Percentiles rank a stretch among this genome's conserved stretches.
Conservation (phyloP, 2,113 vertebrate species). For the Elgaria multicarinata region DNA sequence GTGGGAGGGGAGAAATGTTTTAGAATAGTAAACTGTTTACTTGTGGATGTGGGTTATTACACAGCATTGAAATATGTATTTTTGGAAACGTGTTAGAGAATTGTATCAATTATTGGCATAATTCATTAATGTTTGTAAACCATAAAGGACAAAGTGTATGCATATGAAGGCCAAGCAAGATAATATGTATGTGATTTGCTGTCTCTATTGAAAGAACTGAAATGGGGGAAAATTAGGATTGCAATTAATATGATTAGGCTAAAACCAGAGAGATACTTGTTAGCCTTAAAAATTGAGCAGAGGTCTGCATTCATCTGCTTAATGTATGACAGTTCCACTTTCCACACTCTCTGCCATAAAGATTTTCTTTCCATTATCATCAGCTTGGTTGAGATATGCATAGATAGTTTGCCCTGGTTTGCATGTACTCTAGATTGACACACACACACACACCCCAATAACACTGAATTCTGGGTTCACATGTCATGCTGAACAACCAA, state of each 20-base stretch:
- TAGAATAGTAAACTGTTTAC: not conserved
- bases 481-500: no score
- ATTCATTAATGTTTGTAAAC: slow-evolving; percentile 2
- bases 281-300: not conserved
- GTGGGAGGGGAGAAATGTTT: no score
- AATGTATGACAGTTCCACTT: not conserved
- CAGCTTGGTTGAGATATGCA: not conserved
- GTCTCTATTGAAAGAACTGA: not conserved
- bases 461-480: no score
- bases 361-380: not conserved
- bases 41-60: not conserved
- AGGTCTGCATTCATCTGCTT: not conserved
- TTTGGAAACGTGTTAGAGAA: not conserved
- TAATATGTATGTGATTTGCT: not conserved
- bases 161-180: not conserved
- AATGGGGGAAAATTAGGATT: not conserved
- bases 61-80: not conserved
- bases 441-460: no score
- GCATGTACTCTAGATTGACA: no score
- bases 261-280: not conserved
- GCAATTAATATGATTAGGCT: not conserved
- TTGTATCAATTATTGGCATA: not conserved
- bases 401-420: not conserved
- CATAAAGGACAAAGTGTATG: not conserved
- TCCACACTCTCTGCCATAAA: not conserved